A percentile compares a stretch with the other conserved stretches of the same genome.
phyloP scores from a whole-genome alignment of 1,140 invertebrate species.

The Papilio helenus region DNA sequence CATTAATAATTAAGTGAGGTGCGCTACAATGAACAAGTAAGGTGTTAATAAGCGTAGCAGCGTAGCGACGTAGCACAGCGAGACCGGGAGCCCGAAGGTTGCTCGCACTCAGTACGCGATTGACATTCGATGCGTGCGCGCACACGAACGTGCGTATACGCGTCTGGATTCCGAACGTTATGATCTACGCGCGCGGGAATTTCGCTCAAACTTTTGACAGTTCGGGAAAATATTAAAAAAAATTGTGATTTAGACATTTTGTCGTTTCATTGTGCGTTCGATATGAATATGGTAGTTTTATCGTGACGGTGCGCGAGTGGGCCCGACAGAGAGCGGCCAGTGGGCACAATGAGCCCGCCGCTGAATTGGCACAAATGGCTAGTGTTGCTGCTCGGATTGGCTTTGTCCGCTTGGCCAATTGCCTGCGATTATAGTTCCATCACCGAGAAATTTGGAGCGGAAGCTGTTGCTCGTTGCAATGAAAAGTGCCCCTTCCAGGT shows the following conservation, averaged over 20 bases:
- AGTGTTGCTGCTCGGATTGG: slow-evolving; percentile 80
- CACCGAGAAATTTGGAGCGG: slow-evolving; percentile 81
- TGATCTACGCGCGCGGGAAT: slow-evolving; percentile 45
- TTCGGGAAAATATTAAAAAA: slow-evolving; percentile 26
- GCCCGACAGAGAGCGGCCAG: slow-evolving; percentile 48
- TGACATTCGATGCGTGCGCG: slow-evolving; percentile 73
- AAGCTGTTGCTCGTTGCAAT: slow-evolving; percentile 77
- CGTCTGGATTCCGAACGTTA: slow-evolving; percentile 50
- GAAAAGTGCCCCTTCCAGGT: slow-evolving; percentile 81
- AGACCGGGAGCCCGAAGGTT: slow-evolving; percentile 45
- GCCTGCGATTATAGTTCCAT: slow-evolving; percentile 81
- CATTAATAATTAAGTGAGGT: slow-evolving; percentile 46
- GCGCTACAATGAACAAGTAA: slow-evolving; percentile 54
- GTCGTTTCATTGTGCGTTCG: slow-evolving; percentile 50
- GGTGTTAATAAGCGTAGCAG: slow-evolving; percentile 61
- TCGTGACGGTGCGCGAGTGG: slow-evolving; percentile 61
- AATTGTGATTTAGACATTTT: slow-evolving; percentile 36
- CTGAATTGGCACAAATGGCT: slow-evolving; percentile 81
- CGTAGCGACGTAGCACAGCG: slow-evolving; percentile 54
- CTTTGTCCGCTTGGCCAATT: slow-evolving; percentile 81
- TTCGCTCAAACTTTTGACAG: background rate
- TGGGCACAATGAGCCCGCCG: slow-evolving; percentile 73
- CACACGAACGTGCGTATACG: slow-evolving; percentile 46
- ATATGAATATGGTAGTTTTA: slow-evolving; percentile 54
- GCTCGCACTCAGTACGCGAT: slow-evolving; percentile 55